phyloP scores from a whole-genome alignment of 2,888 invertebrate species.

The Dryobota labecula region DNA sequence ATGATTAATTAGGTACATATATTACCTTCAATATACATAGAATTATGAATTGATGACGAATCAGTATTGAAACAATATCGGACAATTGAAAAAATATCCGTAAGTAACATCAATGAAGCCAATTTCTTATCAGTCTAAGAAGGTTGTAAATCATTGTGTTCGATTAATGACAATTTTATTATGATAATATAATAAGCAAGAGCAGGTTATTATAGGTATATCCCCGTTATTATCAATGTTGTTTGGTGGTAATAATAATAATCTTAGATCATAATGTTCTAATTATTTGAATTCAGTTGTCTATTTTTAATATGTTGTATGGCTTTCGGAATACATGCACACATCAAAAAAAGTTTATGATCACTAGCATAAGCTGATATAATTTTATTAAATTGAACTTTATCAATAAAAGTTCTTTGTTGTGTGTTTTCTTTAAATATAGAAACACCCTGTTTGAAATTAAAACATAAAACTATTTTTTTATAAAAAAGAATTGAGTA shows the following conservation, averaged over 20 bases:
- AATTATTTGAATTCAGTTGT: no score
- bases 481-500: no score
- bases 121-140: constrained; percentile 14
- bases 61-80: constrained; percentile 13
- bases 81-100: not conserved
- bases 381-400: no score
- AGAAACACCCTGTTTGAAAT: no score
- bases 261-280: no score
- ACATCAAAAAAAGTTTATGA: no score
- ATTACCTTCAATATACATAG: not conserved
- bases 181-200: not conserved
- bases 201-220: not conserved
- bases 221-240: constrained; percentile 4
- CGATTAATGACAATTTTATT: not conserved
- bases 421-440: no score
- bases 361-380: no score
- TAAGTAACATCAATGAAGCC: not conserved
- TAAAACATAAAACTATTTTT: no score
- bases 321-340: no score
- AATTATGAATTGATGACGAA: constrained; percentile 1
- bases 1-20: not conserved
- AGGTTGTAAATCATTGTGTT: not conserved
- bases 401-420: no score
- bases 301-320: no score
- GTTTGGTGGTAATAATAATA: not conserved